Evolutionary conservation across 2,888 invertebrate genomes (phyloP).

Genomic region (Neria commutata): DNA sequence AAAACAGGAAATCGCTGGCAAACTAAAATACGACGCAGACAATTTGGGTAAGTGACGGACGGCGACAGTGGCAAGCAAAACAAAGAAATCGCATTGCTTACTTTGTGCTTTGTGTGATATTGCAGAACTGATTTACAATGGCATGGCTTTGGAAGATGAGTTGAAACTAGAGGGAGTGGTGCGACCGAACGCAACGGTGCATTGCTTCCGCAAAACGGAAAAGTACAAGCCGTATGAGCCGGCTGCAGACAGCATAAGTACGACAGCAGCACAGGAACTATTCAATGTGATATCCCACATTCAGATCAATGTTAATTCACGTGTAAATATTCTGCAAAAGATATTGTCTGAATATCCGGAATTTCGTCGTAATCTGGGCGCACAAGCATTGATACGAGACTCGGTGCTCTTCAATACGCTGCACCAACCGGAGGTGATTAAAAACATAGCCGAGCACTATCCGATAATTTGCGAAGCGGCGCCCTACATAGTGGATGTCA

Average conservation of each 20-base stretch:
- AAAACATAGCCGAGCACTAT: constrained; percentile 70
- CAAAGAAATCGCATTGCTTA: constrained; percentile 38
- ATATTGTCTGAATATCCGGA: constrained; percentile 73
- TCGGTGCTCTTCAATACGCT: constrained; percentile 73
- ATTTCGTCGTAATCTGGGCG: constrained; percentile 71
- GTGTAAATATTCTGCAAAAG: constrained; percentile 66
- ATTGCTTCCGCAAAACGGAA: constrained; percentile 63
- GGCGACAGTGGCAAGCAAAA: constrained; percentile 8
- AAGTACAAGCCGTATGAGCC: constrained; percentile 45
- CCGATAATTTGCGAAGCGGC: constrained; percentile 74
- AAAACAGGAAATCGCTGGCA: constrained; percentile 63
- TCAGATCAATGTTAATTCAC: constrained; percentile 62
- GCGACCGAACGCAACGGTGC: constrained; percentile 66
- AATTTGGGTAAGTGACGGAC: constrained; percentile 62
- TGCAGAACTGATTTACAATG: constrained; percentile 64
- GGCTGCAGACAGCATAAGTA: constrained; percentile 38
- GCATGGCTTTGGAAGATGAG: constrained; percentile 68
- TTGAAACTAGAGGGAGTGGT: constrained; percentile 65
- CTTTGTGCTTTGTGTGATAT: background rate
- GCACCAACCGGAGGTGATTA: constrained; percentile 69
- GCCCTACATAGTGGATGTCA: constrained; percentile 58
- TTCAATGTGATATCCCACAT: constrained; percentile 58
- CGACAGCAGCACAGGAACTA: constrained; percentile 42
- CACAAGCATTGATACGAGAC: constrained; percentile 74
- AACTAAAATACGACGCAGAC: constrained; percentile 63